Percentiles rank a stretch among this genome's conserved stretches.
phyloP scores from a whole-genome alignment of 2,113 vertebrate species.

The Octodon degus region DNA sequence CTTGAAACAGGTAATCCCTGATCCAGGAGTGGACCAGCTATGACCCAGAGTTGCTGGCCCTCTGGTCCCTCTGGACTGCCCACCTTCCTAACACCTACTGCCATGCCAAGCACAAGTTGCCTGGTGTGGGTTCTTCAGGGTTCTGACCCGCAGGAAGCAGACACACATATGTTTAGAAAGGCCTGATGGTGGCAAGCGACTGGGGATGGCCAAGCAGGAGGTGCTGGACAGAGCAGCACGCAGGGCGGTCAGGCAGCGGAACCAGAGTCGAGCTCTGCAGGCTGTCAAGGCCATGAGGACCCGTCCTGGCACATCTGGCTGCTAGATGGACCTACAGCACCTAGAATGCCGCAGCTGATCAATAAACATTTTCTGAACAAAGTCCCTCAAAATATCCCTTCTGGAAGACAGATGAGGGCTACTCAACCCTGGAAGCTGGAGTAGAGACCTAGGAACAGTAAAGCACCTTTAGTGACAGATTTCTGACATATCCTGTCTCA shows the following conservation, averaged over 20 bases:
- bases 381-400: not conserved
- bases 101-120: not conserved
- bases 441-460: not conserved
- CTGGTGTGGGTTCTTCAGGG: not conserved
- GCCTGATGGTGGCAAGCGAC: too few species aligned
- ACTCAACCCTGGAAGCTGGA: not conserved
- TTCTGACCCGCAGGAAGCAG: not conserved
- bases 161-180: not conserved
- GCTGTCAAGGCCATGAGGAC: accelerated
- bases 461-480: not conserved
- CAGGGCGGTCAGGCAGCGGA: not conserved
- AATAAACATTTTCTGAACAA: not conserved
- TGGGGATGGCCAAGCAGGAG: not conserved
- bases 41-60: not conserved
- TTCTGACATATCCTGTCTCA: not conserved
- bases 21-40: not conserved
- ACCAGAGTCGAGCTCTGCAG: too few species aligned
- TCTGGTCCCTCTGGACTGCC: accelerated
- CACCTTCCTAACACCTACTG: not conserved
- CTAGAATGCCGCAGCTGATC: not conserved
- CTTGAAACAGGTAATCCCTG: not conserved
- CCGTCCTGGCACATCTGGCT: too few species aligned
- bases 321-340: not conserved
- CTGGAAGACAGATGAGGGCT: not conserved
- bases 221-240: not conserved